Percentiles rank a stretch among this genome's conserved stretches.
Conservation (phyloP, 1,140 invertebrate genomes). For the Homalodisca vitripennis region DNA sequence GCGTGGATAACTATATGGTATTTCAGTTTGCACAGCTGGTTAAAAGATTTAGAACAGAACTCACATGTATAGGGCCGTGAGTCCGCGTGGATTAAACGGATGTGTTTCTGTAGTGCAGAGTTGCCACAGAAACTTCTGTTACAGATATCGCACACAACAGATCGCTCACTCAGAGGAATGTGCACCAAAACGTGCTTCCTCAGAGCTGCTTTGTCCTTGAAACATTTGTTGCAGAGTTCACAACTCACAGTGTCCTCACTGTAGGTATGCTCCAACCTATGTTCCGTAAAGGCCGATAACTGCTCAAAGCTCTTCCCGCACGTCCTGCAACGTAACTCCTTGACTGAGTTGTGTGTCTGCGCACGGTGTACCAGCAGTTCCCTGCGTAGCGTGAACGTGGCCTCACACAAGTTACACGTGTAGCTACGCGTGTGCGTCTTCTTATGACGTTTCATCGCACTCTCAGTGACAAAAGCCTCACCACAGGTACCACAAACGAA, state of each 20-base stretch:
- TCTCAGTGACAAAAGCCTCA: background rate
- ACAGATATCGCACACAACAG: conserved; percentile 81
- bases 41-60: conserved; percentile 56
- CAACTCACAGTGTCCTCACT: background rate
- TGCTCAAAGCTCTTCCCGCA: background rate
- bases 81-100: conserved; percentile 14
- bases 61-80: conserved; percentile 29
- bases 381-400: background rate
- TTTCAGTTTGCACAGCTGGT: conserved; percentile 52
- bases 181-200: conserved; percentile 24
- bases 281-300: background rate
- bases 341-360: background rate
- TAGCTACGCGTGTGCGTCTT: background rate
- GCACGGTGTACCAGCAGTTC: background rate
- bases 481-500: conserved; percentile 5
- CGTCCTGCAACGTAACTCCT: background rate
- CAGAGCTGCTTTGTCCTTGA: background rate
- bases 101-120: conserved; percentile 74
- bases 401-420: background rate
- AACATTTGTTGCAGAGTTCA: conserved; percentile 53
- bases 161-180: conserved; percentile 43
- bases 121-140: conserved; percentile 80
- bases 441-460: background rate
- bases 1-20: conserved; percentile 22
- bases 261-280: background rate